Conservation (phyloP, 2,888 invertebrate genomes). For the Uloborus plumipes region DNA sequence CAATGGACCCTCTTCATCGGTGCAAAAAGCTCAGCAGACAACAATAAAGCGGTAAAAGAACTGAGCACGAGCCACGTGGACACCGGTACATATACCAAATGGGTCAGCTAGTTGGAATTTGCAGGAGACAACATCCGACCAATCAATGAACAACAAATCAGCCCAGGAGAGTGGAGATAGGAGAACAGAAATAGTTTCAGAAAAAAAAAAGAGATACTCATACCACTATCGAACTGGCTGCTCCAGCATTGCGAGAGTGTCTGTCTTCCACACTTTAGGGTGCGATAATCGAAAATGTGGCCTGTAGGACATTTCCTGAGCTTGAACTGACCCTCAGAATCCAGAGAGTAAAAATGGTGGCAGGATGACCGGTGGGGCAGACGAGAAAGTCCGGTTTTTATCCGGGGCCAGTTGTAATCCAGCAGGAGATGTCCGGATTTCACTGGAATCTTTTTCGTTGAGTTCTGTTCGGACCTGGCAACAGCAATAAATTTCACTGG, state of each 20-base stretch:
- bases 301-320: slow-evolving; percentile 19
- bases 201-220: background rate
- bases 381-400: background rate
- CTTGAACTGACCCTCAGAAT: slow-evolving; percentile 16
- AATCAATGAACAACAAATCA: too few relatives aligned
- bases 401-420: slow-evolving; percentile 27
- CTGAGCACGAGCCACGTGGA: too few relatives aligned
- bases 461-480: too few relatives aligned
- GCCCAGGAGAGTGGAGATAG: too few relatives aligned
- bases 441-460: too few relatives aligned
- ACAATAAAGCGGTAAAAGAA: too few relatives aligned
- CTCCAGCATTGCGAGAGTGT: slow-evolving; percentile 26
- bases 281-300: slow-evolving; percentile 29
- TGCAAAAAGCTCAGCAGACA: too few relatives aligned
- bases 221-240: slow-evolving; percentile 23
- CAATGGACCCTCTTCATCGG: too few relatives aligned
- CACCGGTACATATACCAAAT: too few relatives aligned
- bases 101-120: too few relatives aligned
- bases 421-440: slow-evolving; percentile 4
- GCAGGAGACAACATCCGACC: too few relatives aligned
- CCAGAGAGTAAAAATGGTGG: slow-evolving; percentile 9
- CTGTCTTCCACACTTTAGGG: slow-evolving; percentile 8
- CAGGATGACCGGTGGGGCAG: slow-evolving; percentile 32
- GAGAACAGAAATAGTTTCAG: background rate
- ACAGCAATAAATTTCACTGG: background rate